Conservation (phyloP, 2,797 vertebrate species). For the Buphagus erythrorhynchus region DNA sequence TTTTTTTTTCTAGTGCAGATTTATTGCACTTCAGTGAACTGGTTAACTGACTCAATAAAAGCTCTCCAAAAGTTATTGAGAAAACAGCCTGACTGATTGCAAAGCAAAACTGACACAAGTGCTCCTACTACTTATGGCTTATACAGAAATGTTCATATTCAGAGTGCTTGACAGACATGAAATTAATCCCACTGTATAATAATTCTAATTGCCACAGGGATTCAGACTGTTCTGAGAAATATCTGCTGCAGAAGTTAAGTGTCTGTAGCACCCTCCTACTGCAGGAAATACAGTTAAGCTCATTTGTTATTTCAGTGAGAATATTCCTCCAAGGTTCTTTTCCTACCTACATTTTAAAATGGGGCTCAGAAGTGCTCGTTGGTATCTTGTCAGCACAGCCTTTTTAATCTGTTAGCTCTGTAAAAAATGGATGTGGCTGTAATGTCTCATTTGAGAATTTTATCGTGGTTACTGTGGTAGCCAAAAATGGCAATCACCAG, state of each 20-base stretch:
- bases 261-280: not conserved
- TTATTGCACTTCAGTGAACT: constrained; percentile 46
- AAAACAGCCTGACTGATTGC: not conserved
- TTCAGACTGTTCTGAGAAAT: not conserved
- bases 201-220: constrained; percentile 43
- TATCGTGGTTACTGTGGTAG: not conserved
- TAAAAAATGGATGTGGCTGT: not conserved
- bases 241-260: not conserved
- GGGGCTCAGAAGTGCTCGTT: not conserved
- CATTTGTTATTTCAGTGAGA: not conserved
- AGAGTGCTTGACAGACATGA: constrained; percentile 25
- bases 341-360: not conserved
- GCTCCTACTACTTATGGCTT: not conserved
- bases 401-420: not conserved
- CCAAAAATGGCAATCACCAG: not conserved
- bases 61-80: constrained; percentile 35
- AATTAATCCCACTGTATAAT: constrained; percentile 45
- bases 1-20: not conserved
- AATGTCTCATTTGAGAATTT: not conserved
- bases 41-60: constrained; percentile 48
- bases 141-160: not conserved
- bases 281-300: not conserved
- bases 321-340: not conserved
- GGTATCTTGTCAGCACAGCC: not conserved
- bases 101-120: constrained; percentile 46